These are phyloP conservation scores for Callionymus lyra DNA, from an alignment of 2,113 vertebrate genomes.

Conservation along the genomic window DNA sequence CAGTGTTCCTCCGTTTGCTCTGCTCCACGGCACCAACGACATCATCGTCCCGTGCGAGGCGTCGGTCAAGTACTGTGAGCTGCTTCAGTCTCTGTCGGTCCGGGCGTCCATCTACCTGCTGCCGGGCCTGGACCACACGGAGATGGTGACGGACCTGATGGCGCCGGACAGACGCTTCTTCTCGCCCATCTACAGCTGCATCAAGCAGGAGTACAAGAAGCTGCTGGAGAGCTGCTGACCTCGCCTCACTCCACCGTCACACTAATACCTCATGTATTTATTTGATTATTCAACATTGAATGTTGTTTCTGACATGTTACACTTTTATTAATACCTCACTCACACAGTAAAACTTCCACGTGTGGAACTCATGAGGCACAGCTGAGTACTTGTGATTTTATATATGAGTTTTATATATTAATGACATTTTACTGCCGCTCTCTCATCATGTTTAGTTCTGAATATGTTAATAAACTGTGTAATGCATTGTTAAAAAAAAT, in stretches of 20 bases:
- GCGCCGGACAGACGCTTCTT: slow-evolving; percentile 52
- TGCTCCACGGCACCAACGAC: slow-evolving; percentile 63
- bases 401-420: too few relatives aligned
- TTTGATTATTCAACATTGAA: too few relatives aligned
- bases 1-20: slow-evolving; percentile 57
- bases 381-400: too few relatives aligned
- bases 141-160: slow-evolving; percentile 65
- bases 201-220: slow-evolving; percentile 56
- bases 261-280: too few relatives aligned
- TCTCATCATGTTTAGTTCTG: too few relatives aligned
- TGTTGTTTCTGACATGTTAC: slow-evolving; percentile 3
- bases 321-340: too few relatives aligned
- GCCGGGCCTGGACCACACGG: slow-evolving; percentile 52
- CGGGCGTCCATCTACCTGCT: slow-evolving; percentile 55
- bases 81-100: slow-evolving; percentile 48
- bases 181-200: slow-evolving; percentile 50
- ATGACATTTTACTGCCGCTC: too few relatives aligned
- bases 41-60: slow-evolving; percentile 56
- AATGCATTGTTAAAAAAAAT: too few relatives aligned
- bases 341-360: too few relatives aligned
- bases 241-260: not conserved
- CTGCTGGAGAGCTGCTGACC: slow-evolving; percentile 18
- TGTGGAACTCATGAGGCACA: too few relatives aligned
- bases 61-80: slow-evolving; percentile 50
- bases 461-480: too few relatives aligned